Conservation (phyloP, 2,888 invertebrate genomes). For the Beris chalybata region DNA sequence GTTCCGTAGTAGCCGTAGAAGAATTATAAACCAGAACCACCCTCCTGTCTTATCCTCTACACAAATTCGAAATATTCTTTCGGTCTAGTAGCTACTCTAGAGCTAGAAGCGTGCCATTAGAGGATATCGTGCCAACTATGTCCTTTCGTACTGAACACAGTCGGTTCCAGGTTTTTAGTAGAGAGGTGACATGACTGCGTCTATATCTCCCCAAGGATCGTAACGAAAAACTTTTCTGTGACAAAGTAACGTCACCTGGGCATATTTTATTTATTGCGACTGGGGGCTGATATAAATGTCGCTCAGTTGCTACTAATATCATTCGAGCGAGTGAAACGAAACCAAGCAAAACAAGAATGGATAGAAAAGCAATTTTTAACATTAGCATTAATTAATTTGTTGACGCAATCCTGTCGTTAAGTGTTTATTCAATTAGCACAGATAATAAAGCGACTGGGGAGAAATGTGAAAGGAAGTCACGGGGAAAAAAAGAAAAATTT, state of each 20-base stretch:
- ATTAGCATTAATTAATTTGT: constrained; percentile 33
- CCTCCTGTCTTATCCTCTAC: too few relatives aligned
- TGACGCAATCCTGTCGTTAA: constrained; percentile 31
- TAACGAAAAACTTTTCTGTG: constrained; percentile 24
- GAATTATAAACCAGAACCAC: too few relatives aligned
- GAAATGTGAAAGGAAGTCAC: not conserved
- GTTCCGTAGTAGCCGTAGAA: too few relatives aligned
- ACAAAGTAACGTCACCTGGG: constrained; percentile 36
- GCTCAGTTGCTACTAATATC: not conserved
- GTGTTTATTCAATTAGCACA: constrained; percentile 32
- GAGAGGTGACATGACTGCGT: too few relatives aligned
- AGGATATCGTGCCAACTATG: too few relatives aligned
- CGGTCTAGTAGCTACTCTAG: too few relatives aligned
- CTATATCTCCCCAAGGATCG: constrained; percentile 8
- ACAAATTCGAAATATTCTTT: too few relatives aligned
- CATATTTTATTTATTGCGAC: constrained; percentile 38
- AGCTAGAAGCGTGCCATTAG: too few relatives aligned
- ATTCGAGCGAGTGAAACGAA: not conserved
- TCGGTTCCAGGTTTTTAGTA: too few relatives aligned
- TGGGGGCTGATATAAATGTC: constrained; percentile 25
- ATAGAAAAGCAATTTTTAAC: constrained; percentile 1
- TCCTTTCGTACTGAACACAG: too few relatives aligned
- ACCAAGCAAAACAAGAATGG: not conserved
- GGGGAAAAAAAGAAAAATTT: not conserved
- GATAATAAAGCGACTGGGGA: constrained; percentile 4